A percentile compares a stretch with the other conserved stretches of the same genome.
Conservation (phyloP, 2,888 invertebrate genomes). For the Gymnosoma rotundatum region DNA sequence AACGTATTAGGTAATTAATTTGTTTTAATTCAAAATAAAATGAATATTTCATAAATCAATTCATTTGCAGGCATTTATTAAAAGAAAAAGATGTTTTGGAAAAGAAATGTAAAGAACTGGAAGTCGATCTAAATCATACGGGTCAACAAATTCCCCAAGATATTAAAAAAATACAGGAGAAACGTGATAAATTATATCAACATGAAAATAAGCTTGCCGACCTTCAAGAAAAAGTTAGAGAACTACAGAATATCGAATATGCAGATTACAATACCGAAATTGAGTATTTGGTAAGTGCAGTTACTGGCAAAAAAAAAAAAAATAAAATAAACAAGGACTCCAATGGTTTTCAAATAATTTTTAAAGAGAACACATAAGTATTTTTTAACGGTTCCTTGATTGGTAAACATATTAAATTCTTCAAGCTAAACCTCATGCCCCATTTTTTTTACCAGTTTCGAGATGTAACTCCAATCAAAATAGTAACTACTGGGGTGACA, state of each 20-base stretch:
- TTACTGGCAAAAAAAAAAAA: too few relatives aligned
- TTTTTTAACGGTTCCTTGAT: too few relatives aligned
- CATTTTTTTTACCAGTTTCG: too few relatives aligned
- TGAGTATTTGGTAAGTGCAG: conserved; percentile 76
- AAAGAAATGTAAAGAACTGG: conserved; percentile 46
- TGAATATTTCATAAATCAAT: not conserved
- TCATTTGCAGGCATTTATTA: conserved; percentile 35
- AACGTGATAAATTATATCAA: conserved; percentile 70
- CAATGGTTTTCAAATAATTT: too few relatives aligned
- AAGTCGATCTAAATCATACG: conserved; percentile 64
- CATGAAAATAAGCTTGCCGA: conserved; percentile 71
- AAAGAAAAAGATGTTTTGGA: conserved; percentile 51
- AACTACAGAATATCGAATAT: conserved; percentile 79
- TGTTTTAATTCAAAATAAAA: not conserved
- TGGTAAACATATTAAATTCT: too few relatives aligned
- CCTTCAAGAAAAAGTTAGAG: conserved; percentile 74
- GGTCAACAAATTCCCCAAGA: conserved; percentile 71
- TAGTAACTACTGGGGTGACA: too few relatives aligned
- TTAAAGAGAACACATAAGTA: too few relatives aligned
- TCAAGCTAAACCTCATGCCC: too few relatives aligned
- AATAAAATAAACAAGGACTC: too few relatives aligned
- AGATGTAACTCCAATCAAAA: too few relatives aligned
- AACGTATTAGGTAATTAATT: conserved; percentile 82
- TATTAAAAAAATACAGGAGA: conserved; percentile 68
- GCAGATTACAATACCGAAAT: conserved; percentile 77